Percentiles rank a stretch among this genome's conserved stretches.
Conservation (phyloP, 2,113 vertebrate species). For the Dasyurus viverrinus region DNA sequence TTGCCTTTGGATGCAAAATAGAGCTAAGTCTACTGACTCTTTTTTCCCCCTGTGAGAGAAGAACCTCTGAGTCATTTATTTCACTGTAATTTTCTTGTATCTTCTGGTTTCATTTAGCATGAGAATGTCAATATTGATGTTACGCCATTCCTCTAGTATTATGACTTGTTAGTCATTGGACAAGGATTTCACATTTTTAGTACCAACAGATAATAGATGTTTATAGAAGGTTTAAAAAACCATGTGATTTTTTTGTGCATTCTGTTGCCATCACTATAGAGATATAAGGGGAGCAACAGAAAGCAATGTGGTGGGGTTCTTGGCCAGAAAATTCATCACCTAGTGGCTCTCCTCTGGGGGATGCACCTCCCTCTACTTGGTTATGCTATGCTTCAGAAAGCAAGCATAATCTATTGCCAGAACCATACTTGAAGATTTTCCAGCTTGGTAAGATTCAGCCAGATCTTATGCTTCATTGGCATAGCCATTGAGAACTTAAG, state of each 20-base stretch:
- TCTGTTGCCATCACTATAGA: neutral
- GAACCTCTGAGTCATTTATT: neutral
- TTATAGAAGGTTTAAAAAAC: neutral
- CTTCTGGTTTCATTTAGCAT: neutral
- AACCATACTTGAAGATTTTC: neutral
- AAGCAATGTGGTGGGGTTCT: neutral
- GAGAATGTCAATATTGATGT: constrained; percentile 5
- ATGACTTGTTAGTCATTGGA: neutral
- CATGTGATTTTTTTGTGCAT: neutral
- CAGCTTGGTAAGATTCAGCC: neutral
- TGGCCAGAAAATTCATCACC: neutral
- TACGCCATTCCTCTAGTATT: neutral
- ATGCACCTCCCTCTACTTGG: neutral
- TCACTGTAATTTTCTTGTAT: neutral
- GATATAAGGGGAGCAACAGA: neutral
- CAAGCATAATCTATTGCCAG: neutral
- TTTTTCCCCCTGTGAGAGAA: neutral
- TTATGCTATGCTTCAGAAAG: neutral
- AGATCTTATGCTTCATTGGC: neutral
- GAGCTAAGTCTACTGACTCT: neutral
- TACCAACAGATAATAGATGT: neutral
- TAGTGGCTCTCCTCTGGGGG: neutral
- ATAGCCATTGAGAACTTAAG: neutral
- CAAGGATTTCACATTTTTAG: neutral
- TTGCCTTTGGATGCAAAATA: neutral